phyloP scores from a whole-genome alignment of 1,140 invertebrate species.

The Leptinotarsa texana region DNA sequence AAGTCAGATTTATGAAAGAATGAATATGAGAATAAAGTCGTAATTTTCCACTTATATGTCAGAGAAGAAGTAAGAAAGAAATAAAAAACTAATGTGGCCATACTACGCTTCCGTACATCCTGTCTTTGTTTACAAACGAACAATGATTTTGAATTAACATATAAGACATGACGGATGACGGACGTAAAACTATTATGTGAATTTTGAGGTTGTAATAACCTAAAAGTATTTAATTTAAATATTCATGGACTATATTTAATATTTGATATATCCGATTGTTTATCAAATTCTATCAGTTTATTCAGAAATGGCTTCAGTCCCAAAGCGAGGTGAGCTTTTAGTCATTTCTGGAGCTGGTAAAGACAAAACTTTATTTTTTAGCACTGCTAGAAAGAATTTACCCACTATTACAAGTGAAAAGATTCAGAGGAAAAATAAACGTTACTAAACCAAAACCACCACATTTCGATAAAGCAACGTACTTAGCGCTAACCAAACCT shows the following conservation, averaged over 20 bases:
- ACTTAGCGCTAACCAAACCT: constrained; percentile 66
- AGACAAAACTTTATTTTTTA: constrained; percentile 32
- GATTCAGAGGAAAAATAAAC: constrained; percentile 74
- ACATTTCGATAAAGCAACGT: constrained; percentile 66
- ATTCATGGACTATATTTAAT: background rate
- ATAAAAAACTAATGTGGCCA: too few relatives aligned
- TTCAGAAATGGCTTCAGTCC: constrained; percentile 31
- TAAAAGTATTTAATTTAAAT: background rate
- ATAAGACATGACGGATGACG: too few relatives aligned
- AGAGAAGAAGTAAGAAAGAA: too few relatives aligned
- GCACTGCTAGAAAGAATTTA: constrained; percentile 34
- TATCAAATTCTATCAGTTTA: background rate
- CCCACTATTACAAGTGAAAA: constrained; percentile 59
- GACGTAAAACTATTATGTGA: background rate
- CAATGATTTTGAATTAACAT: too few relatives aligned
- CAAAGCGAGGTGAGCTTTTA: constrained; percentile 25
- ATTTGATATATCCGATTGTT: background rate
- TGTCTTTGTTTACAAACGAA: too few relatives aligned
- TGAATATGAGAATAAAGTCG: too few relatives aligned
- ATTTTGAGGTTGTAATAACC: background rate
- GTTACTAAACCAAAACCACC: constrained; percentile 70
- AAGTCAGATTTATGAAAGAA: too few relatives aligned
- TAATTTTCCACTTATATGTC: too few relatives aligned
- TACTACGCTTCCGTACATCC: too few relatives aligned
- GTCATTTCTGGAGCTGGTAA: background rate